Base-by-base conservation (phyloP, 2,113 vertebrate genomes). In the Cepphus grylle region DNA sequence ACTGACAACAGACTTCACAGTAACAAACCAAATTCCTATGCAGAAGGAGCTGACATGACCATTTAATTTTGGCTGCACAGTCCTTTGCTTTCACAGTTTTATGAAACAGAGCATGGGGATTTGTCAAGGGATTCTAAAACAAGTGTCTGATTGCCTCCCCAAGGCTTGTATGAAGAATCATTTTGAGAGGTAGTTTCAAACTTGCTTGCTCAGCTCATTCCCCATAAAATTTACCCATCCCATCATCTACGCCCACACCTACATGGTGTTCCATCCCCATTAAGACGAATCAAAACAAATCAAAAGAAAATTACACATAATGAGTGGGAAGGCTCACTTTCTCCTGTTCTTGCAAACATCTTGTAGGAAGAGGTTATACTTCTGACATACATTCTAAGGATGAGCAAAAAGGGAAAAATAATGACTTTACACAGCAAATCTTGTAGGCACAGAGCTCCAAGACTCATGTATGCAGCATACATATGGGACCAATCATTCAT, bases 241-340 rank as follows among this genome's bases (percentile, higher is more conserved):
- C 65, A 42, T 92, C 80, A 94, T 92, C 86, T 92, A 81, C 86
- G 0, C 94, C 95, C 83, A 95, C 94, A 84, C 77, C 83, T 96
- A 96, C 92, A 86, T 26, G 65, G 40, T 94, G 72, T 95, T 96
- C 88, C 52, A 61, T 94, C 36, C 53, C 86, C 77, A 94, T 94
- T 94, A 95, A 94, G 80, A 91, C 0, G 1, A 95, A 97, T 88
- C 80, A 96, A 97, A 95, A 95, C 94, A 97, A 95, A 96, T 94
- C 92, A 92, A 86, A 88, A 84, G 88, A 97, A 94, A 95, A 97
- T 96, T 97, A 72, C 83, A 95, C 73, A 79, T 95, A 96, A 97
- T 88, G 86, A 95, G 86, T 91, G 73, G 83, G 92, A 95, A 94
- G 80, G 65, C 77, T 92, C 73, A 96, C 95, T 97, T 97, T 96